Evolutionary conservation across 2,113 vertebrate species (phyloP).

Genomic region (Vanacampus margaritifer): DNA sequence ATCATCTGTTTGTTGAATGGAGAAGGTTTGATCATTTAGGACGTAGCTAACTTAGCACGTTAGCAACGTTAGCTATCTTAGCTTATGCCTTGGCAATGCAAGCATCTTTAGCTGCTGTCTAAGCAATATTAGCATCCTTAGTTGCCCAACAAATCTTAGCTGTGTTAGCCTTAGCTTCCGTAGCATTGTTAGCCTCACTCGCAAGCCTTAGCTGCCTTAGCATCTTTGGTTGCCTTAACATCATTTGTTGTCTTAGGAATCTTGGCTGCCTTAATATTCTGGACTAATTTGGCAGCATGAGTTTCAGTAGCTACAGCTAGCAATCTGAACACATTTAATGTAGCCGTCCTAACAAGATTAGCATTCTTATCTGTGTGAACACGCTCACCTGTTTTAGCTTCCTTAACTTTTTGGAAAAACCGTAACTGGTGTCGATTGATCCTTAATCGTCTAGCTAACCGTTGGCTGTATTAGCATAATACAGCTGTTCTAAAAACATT

Average conservation of each 20-base stretch:
- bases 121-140: background rate
- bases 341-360: no score
- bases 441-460: no score
- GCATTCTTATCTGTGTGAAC: background rate
- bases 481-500: background rate
- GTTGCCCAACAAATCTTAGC: background rate
- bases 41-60: background rate
- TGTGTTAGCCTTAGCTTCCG: background rate
- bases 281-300: no score
- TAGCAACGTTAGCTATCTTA: background rate
- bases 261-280: background rate
- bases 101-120: background rate
- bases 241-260: background rate
- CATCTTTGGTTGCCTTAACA: background rate
- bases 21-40: no score
- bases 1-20: background rate
- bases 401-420: background rate
- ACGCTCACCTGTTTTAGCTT: background rate
- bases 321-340: no score
- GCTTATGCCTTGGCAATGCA: background rate
- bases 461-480: background rate
- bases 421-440: no score
- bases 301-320: background rate
- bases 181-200: background rate
- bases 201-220: background rate